Base-by-base conservation (phyloP, 2,797 vertebrate species). In the Phoeniculus purpureus region DNA sequence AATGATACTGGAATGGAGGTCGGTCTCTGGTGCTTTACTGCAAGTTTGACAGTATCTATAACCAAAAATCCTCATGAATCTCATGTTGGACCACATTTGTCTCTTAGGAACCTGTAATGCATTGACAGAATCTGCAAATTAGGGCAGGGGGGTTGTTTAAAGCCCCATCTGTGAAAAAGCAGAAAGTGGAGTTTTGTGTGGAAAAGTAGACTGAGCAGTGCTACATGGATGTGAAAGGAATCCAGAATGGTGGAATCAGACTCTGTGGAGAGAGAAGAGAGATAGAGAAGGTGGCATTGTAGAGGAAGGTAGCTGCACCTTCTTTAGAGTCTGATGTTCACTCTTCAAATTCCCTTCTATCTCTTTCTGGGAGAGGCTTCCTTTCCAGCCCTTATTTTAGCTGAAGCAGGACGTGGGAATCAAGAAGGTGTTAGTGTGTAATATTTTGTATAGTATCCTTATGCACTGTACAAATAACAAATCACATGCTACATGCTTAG, bases 401-500 rank as follows among this genome's bases (percentile, higher is more conserved):
- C 32, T 79, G 29, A 78, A 81, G 14, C 23, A 58, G 10, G 10
- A 27, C 74, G 15, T 16, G 9, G 25, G 32, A 76, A 64, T 29
- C 40, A 54, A 29, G 25, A 80, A 90, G 19, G 15, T 58, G 43
- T 64, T 91, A 4, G 4, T n/a, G 25, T 85, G 40, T 71, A 79
- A 15, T 76, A 62, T 62, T 87, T 77, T 68, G 31, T 60, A 62
- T 0, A 9, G 32, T 68, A 65, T 47, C 72, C 12, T 66, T 58
- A 0, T 71, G 25, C 64, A 64, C 68, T 34, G 56, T 85, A 43
- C 23, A 20, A 65, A 20, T 61, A 83, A 89, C 94, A 93, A 94
- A 95, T 95, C 70, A 74, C 40, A 58, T 3, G 3, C 54, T 92
- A 43, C 90, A 82, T 74, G 84, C 85, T 84, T 92, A 86, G 80